These are phyloP conservation scores for Leptothorax acervorum DNA, from an alignment of 2,888 invertebrate species.

Conservation along the genomic window DNA sequence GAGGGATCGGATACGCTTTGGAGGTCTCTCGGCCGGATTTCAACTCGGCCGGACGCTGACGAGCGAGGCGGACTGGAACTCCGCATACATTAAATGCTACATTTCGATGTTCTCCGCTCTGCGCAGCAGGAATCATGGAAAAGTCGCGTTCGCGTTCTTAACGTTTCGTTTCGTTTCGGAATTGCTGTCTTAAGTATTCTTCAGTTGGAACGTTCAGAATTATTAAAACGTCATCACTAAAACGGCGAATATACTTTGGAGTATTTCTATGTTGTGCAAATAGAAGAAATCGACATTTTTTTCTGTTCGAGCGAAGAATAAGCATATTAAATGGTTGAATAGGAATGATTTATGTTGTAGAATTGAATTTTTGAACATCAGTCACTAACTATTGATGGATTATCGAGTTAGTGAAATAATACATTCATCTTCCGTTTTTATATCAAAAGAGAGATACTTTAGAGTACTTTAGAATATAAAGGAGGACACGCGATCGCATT, in stretches of 20 bases:
- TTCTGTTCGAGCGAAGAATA: not conserved
- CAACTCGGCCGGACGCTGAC: constrained; percentile 74
- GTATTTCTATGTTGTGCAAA: not conserved
- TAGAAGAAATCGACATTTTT: not conserved
- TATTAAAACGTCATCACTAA: not conserved
- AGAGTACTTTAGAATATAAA: not conserved
- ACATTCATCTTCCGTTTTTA: not conserved
- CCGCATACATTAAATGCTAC: constrained; percentile 81
- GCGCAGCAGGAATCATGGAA: constrained; percentile 73
- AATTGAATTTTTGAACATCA: not conserved
- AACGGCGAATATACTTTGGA: not conserved
- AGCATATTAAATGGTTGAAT: not conserved
- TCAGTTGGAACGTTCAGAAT: not conserved
- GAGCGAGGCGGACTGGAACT: constrained; percentile 81
- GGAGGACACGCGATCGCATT: constrained; percentile 3
- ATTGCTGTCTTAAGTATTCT: constrained; percentile 23
- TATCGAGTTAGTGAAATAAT: not conserved
- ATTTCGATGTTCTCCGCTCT: constrained; percentile 75
- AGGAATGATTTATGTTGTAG: not conserved
- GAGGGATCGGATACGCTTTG: constrained; percentile 81
- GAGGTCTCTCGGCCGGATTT: constrained; percentile 80
- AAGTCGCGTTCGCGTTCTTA: constrained; percentile 51
- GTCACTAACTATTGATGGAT: not conserved
- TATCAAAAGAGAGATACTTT: not conserved
- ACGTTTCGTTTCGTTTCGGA: constrained; percentile 36